These are phyloP conservation scores for Drosophila monieri DNA, from an alignment of 2,888 invertebrate genomes.

Conservation along the genomic window DNA sequence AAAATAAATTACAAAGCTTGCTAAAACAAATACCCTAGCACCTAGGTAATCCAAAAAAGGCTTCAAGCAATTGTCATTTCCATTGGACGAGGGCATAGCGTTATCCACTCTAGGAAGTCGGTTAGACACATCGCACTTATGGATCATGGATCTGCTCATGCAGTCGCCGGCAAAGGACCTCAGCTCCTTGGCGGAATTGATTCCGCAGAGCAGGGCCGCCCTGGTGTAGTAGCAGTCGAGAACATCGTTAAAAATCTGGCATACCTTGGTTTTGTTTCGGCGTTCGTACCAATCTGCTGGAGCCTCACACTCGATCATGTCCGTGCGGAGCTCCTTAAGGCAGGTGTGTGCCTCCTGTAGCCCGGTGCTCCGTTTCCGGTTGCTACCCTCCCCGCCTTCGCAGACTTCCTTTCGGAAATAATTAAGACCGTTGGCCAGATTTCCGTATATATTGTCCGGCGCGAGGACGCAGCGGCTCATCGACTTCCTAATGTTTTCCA, in stretches of 20 bases:
- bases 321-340: constrained; percentile 84
- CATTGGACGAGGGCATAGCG: constrained; percentile 65
- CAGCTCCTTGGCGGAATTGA: constrained; percentile 83
- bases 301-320: constrained; percentile 85
- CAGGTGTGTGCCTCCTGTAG: constrained; percentile 82
- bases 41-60: not conserved
- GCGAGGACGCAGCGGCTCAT: constrained; percentile 83
- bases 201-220: constrained; percentile 85
- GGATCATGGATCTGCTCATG: constrained; percentile 58
- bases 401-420: constrained; percentile 84
- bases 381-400: constrained; percentile 46
- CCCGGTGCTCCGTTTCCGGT: constrained; percentile 62
- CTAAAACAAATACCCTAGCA: not conserved
- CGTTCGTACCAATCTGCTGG: constrained; percentile 86
- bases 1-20: not conserved
- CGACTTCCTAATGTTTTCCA: constrained; percentile 82
- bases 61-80: not conserved
- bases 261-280: constrained; percentile 82
- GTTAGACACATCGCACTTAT: constrained; percentile 66
- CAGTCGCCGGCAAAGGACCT: constrained; percentile 73
- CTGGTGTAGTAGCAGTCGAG: constrained; percentile 85
- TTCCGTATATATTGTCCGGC: constrained; percentile 84
- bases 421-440: constrained; percentile 84
- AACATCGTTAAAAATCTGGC: constrained; percentile 84
- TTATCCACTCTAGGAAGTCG: constrained; percentile 75